Conservation (phyloP, 2,113 vertebrate species). For the Otus sunia region DNA sequence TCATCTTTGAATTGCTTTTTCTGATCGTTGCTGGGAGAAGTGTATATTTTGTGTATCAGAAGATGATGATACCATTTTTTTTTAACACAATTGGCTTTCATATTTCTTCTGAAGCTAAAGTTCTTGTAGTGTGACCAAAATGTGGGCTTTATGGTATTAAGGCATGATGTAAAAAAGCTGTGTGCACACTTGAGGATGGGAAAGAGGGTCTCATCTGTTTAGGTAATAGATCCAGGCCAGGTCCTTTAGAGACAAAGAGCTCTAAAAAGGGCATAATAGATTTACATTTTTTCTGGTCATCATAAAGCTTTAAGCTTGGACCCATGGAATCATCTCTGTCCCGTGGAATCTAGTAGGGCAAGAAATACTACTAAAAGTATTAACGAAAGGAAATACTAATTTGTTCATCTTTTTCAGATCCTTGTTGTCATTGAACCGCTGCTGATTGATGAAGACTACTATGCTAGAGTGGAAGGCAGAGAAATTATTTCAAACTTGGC, state of each 20-base stretch:
- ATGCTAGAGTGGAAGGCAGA: constrained; percentile 97
- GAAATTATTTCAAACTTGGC: constrained; percentile 99
- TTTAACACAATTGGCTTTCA: background rate
- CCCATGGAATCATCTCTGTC: background rate
- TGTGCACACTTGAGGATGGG: background rate
- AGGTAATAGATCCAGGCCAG: background rate
- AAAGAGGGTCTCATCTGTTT: background rate
- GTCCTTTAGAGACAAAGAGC: background rate
- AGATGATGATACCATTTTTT: background rate
- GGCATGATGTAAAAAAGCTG: background rate
- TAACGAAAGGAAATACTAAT: background rate
- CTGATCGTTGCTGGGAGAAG: background rate
- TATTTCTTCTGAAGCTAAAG: background rate
- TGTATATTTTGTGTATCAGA: background rate
- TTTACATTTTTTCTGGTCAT: background rate
- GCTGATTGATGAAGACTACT: constrained; percentile 99
- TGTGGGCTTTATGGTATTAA: background rate
- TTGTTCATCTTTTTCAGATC: constrained; percentile 78
- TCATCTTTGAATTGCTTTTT: background rate
- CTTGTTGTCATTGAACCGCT: constrained; percentile 97
- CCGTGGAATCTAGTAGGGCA: background rate
- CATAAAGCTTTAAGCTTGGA: background rate
- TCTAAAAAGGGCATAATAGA: background rate
- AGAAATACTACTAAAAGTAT: background rate
- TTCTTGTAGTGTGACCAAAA: background rate